Evolutionary conservation across 2,797 vertebrate species (phyloP).

Genomic region (Muscicapa striata): DNA sequence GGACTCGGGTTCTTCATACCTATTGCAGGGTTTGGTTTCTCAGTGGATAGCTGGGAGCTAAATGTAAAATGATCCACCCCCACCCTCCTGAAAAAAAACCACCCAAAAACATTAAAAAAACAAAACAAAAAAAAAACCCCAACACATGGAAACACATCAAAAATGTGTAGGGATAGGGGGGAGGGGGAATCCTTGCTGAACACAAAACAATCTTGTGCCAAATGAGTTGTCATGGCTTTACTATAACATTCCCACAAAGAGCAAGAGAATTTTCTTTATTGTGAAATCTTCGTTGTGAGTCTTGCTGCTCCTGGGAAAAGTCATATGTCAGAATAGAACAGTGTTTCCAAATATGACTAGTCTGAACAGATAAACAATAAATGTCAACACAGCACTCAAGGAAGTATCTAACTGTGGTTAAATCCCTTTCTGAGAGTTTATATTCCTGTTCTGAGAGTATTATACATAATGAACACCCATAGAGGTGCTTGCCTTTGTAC

Average conservation of each 20-base stretch:
- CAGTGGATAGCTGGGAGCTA: background rate
- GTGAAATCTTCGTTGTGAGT: constrained; percentile 62
- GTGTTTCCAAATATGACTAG: constrained; percentile 70
- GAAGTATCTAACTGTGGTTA: constrained; percentile 25
- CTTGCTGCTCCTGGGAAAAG: constrained; percentile 69
- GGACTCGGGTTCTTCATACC: background rate
- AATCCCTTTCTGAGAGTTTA: background rate
- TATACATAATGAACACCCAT: background rate
- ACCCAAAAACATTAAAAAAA: background rate
- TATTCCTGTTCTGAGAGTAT: background rate
- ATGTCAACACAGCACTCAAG: constrained; percentile 60
- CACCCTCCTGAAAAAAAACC: background rate
- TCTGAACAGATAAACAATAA: constrained; percentile 67
- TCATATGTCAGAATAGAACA: constrained; percentile 67
- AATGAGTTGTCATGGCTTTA: constrained; percentile 54
- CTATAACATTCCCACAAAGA: constrained; percentile 57
- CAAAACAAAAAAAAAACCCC: background rate
- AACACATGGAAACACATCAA: background rate
- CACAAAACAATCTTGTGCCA: constrained; percentile 30
- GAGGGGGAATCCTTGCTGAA: constrained; percentile 1
- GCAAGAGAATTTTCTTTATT: constrained; percentile 64
- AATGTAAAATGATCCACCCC: constrained; percentile 7
- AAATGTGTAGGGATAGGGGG: background rate
- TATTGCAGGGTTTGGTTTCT: background rate
- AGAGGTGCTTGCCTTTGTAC: background rate